Percentiles rank a stretch among this genome's conserved stretches.
These are phyloP conservation scores for Hyles euphorbiae DNA, from an alignment of 1,140 invertebrate species.

Conservation along the genomic window DNA sequence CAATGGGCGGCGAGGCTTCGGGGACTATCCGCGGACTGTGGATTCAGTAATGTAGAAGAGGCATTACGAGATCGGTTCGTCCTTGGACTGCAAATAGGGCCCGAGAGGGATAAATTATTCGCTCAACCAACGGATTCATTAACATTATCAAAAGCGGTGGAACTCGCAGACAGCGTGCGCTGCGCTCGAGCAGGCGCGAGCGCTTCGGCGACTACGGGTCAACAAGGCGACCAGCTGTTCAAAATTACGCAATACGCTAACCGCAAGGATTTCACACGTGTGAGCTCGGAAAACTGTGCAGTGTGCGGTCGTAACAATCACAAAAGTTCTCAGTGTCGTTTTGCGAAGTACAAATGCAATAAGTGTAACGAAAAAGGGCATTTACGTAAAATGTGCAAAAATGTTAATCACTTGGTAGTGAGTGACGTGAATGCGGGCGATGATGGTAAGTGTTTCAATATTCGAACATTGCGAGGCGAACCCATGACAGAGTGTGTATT, in stretches of 20 bases:
- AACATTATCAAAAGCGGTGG: slow-evolving; percentile 21
- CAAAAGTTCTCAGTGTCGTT: slow-evolving; percentile 12
- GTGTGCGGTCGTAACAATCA: slow-evolving; percentile 17
- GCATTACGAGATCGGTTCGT: slow-evolving; percentile 19
- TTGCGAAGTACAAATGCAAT: slow-evolving; percentile 3
- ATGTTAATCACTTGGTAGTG: neutral
- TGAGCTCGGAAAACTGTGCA: slow-evolving; percentile 5
- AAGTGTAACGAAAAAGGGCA: slow-evolving; percentile 4
- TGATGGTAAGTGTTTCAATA: slow-evolving; percentile 8
- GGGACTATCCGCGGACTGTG: slow-evolving; percentile 12
- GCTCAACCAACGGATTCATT: slow-evolving; percentile 15
- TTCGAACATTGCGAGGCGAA: neutral
- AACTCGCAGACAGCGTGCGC: slow-evolving; percentile 27
- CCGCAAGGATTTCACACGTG: neutral
- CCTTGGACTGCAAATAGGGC: slow-evolving; percentile 20
- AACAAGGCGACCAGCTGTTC: neutral
- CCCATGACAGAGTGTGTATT: neutral
- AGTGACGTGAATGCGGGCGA: neutral
- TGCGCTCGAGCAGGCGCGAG: slow-evolving; percentile 19
- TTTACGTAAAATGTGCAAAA: slow-evolving; percentile 9
- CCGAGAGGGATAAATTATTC: slow-evolving; percentile 28
- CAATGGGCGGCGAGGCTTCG: slow-evolving; percentile 18
- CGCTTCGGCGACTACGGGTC: neutral
- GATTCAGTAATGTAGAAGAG: slow-evolving; percentile 16
- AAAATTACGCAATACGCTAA: neutral